phyloP scores from a whole-genome alignment of 2,797 vertebrate genomes.

The Enteromius trimaculatus region DNA sequence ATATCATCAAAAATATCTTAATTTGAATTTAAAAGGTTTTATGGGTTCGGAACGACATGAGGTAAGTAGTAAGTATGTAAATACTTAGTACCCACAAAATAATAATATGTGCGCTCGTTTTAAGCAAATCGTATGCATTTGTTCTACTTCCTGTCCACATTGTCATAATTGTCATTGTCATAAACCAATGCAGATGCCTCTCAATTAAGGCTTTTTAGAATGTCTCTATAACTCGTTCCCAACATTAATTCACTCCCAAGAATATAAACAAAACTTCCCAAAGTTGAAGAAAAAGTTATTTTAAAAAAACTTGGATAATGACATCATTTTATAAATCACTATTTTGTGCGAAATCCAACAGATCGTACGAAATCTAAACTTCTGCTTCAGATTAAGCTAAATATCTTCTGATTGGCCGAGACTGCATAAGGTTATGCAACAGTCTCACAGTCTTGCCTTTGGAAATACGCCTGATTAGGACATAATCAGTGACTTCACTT shows the following conservation, averaged over 20 bases:
- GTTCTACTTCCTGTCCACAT: background rate
- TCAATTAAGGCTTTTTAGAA: background rate
- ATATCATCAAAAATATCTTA: no score
- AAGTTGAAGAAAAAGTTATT: background rate
- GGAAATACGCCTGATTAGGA: background rate
- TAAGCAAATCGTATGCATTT: background rate
- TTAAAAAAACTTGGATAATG: background rate
- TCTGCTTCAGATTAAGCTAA: background rate
- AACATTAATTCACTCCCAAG: background rate
- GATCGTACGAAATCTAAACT: background rate
- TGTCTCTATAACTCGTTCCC: background rate
- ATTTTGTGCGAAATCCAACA: background rate
- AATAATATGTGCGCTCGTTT: background rate
- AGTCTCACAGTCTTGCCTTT: background rate
- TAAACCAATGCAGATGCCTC: background rate
- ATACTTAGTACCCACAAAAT: background rate
- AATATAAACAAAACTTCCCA: background rate
- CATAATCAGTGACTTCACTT: conserved; percentile 1
- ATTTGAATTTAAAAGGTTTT: no score
- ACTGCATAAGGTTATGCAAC: background rate
- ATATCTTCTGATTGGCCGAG: background rate
- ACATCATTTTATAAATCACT: background rate
- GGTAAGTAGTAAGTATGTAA: background rate
- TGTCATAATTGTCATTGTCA: background rate
- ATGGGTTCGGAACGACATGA: no score